Base-by-base conservation (phyloP, 2,888 invertebrate species). In the Craniophora ligustri region DNA sequence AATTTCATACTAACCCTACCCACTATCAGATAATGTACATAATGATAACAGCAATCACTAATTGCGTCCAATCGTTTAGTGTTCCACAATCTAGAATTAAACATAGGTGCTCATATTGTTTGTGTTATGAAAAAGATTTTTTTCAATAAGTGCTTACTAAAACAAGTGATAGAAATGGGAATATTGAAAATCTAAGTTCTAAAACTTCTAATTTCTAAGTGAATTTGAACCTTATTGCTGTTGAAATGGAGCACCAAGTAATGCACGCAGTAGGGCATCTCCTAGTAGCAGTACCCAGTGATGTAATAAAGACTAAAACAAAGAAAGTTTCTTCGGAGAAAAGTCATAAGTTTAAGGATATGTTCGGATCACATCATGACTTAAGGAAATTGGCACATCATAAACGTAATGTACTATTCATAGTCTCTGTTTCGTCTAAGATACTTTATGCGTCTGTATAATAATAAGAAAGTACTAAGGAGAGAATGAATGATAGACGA, bases 251-350 rank as follows among this genome's bases (percentile, higher is more conserved):
- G 53, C 56, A 54, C n/a, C 75, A 78, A 55, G 48, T 77, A 31
- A 56, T 78, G 42, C 72, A 77, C 6, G 67, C 72, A 16, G 65
- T 73, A 0, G 49, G 66, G 5, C 26, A 14, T 4, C 36, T 68
- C 41, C 46, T 66, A 51, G 53, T 50, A 8, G 59, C 30, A 47
- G 57, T 61, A 40, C 39, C 48, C 2, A 67, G 63, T 35, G 60
- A 62, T 41, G 38, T 47, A 14, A 42, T 42, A 13, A 60, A 49
- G 50, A 66, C 67, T 18, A 57, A 46, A 40, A 21, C 74, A 26
- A 87, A 85, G 75, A 85, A 82, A 55, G 88, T 82, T 58, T 85
- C 88, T 0, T 80, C 83, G 1, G 85, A 86, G 38, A 89, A 88
- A 56, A 73, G 68, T 2, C 72, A 84, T 44, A 89, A 81, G 53